Evolutionary conservation across 2,888 invertebrate genomes (phyloP).

Genomic region (Scaeva pyrastri): DNA sequence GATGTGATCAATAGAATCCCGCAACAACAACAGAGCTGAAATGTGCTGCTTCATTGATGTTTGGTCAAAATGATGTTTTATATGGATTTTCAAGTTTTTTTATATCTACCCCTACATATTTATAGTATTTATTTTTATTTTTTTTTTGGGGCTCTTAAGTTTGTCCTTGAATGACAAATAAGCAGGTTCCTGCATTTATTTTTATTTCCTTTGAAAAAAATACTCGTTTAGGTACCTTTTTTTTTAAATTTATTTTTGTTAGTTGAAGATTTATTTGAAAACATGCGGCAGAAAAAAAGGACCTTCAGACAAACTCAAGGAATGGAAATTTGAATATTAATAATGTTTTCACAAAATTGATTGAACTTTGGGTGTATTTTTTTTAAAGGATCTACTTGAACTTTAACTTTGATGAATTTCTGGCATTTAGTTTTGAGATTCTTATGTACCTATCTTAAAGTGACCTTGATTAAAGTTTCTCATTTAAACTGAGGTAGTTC

Average conservation of each 20-base stretch:
- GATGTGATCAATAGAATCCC: conserved; percentile 7
- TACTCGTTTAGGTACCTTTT: background rate
- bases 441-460: too few relatives aligned
- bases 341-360: background rate
- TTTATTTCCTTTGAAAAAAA: conserved; percentile 15
- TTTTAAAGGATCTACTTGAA: too few relatives aligned
- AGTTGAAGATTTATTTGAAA: background rate
- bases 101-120: too few relatives aligned
- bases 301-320: conserved; percentile 1
- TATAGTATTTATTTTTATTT: conserved; percentile 24
- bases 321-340: background rate
- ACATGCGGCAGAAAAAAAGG: background rate
- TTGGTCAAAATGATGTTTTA: conserved; percentile 64
- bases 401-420: too few relatives aligned
- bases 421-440: too few relatives aligned
- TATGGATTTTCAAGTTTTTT: conserved; percentile 29
- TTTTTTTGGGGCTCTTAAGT: background rate
- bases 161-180: conserved; percentile 30
- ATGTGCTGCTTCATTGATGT: conserved; percentile 61
- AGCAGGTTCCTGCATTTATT: background rate
- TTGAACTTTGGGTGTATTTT: background rate
- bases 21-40: conserved; percentile 51
- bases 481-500: too few relatives aligned
- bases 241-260: background rate
- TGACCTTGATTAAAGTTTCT: too few relatives aligned